Evolutionary conservation across 2,888 invertebrate species (phyloP), one percentile per base, ranked within the genome.

Genomic region (Parnassius glacialis): DNA sequence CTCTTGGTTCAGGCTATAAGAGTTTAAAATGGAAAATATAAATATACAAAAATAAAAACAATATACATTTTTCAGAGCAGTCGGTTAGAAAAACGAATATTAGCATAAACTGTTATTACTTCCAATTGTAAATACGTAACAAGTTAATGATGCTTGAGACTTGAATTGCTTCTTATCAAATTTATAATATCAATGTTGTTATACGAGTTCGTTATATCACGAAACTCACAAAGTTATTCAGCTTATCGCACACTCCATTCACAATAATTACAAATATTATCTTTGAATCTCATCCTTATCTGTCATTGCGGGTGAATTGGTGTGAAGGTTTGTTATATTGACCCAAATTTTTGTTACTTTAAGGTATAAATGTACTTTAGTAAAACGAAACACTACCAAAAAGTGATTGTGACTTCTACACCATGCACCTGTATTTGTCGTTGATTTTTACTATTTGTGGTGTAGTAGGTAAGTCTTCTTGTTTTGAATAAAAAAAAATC

Each of bases 281-380:
- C 58, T 51, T 25, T 61, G 61, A 57, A 69, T 70, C 70, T 70
- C 59, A 34, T 70, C 69, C 68, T 71, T 69, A 63, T 62, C 54
- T 61, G 64, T 72, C 83, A 84, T 83, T 83, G 75, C 80, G 78
- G 78, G 75, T 54, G 74, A 79, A 79, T 74, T 73, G 70, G 72
- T 77, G 80, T 81, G 79, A 86, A 85, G 86, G 86, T 73, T 65
- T 68, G 67, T 78, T 75, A 70, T 78, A 67, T 79, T 80, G 80
- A 79, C 80, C 78, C 70, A 81, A 77, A 63, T 68, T 79, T 83
- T 79, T 78, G 78, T 76, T 73, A 79, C 77, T 68, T 62, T 68
- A 67, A 73, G 73, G 76, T 83, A 83, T 83, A 81, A 75, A 83
- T 78, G 64, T 56, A 45, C 64, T 66, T 67, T 68, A 62, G 59